Conservation (phyloP, 2,888 invertebrate species). For the Hypomecis punctinalis region DNA sequence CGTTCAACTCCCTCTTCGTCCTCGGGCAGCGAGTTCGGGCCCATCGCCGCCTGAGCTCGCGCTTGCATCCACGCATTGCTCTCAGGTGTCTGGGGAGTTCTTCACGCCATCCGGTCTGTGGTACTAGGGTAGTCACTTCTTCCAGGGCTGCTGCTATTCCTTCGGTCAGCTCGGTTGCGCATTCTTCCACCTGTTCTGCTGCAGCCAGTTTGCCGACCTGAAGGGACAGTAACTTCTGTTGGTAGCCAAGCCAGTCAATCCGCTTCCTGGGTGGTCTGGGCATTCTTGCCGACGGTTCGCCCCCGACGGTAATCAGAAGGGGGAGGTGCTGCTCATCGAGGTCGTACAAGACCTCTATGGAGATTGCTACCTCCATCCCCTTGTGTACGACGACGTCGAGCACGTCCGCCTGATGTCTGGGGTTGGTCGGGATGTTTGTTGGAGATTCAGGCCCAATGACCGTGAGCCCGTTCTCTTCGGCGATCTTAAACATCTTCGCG, state of each 20-base stretch:
- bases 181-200: conserved; percentile 6
- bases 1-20: neutral
- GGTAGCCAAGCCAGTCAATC: neutral
- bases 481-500: neutral
- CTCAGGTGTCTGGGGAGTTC: neutral
- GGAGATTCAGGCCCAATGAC: neutral
- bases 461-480: neutral
- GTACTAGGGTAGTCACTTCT: neutral
- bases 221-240: neutral
- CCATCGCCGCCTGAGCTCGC: neutral
- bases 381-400: neutral
- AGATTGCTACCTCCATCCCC: neutral
- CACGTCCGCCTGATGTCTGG: neutral
- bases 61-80: neutral
- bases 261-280: neutral
- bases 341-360: conserved; percentile 2
- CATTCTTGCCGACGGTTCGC: accelerated
- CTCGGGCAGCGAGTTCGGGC: neutral
- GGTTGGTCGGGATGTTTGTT: neutral
- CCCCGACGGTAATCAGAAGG: neutral
- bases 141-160: neutral
- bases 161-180: neutral
- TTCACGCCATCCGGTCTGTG: neutral
- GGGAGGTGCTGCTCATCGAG: conserved; percentile 12
- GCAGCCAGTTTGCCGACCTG: neutral